A percentile compares a stretch with the other conserved stretches of the same genome.
These are phyloP conservation scores for Ctenicera cuprea DNA, from an alignment of 2,888 invertebrate genomes.

Conservation along the genomic window DNA sequence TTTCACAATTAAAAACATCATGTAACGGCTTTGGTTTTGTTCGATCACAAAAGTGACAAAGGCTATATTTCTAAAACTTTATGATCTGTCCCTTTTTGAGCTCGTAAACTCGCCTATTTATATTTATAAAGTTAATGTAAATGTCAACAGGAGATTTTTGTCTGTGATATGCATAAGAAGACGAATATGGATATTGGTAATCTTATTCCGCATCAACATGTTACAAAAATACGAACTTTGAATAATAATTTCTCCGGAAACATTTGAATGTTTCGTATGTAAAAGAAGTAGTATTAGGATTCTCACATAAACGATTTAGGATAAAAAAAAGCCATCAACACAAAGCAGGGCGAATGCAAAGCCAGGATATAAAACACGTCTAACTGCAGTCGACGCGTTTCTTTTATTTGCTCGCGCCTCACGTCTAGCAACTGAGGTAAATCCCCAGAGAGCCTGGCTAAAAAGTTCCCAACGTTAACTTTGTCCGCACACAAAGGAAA, in stretches of 20 bases:
- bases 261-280: not conserved
- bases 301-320: constrained; percentile 47
- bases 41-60: constrained; percentile 3
- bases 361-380: constrained; percentile 58
- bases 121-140: constrained; percentile 35
- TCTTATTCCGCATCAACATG: not conserved
- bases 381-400: constrained; percentile 61
- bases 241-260: not conserved
- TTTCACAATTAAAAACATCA: not conserved
- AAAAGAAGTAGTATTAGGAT: not conserved
- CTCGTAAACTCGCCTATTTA: constrained; percentile 23
- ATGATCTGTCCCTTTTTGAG: not conserved
- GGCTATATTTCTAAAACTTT: constrained; percentile 19
- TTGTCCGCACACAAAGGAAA: constrained; percentile 67
- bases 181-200: not conserved
- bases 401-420: constrained; percentile 68
- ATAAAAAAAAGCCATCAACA: constrained; percentile 58
- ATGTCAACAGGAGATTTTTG: constrained; percentile 9
- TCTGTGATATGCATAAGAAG: not conserved
- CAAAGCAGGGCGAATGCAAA: constrained; percentile 58
- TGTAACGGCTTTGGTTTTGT: not conserved
- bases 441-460: constrained; percentile 67
- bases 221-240: not conserved
- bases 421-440: constrained; percentile 66
- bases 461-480: constrained; percentile 69